Conservation (phyloP, 1,140 invertebrate species). For the Hypsibius dujardini region DNA sequence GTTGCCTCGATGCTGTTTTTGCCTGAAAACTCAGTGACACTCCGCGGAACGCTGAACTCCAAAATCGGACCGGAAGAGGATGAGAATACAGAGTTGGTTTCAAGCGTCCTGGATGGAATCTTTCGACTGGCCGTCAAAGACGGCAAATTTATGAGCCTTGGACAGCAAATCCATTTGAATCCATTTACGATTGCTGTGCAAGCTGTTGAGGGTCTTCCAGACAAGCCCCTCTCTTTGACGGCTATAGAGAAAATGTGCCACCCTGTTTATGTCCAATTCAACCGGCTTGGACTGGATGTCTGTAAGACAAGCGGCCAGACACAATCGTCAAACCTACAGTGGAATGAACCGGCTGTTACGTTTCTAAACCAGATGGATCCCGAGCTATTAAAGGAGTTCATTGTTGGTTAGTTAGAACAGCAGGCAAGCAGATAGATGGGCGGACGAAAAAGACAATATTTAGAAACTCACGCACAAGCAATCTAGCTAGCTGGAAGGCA, state of each 20-base stretch:
- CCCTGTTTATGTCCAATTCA: background rate
- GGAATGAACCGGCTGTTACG: slow-evolving; percentile 46
- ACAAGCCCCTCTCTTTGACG: background rate
- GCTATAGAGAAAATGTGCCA: background rate
- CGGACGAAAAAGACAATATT: background rate
- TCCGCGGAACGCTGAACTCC: background rate
- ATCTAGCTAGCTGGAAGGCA: background rate
- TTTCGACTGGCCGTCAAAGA: slow-evolving; percentile 4
- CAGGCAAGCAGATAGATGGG: no score
- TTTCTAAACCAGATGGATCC: no score
- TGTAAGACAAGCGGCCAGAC: background rate
- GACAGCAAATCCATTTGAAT: background rate
- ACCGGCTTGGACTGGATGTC: background rate
- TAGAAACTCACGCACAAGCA: background rate
- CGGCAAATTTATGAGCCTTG: background rate
- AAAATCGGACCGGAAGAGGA: background rate
- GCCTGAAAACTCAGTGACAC: background rate
- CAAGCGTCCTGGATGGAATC: background rate
- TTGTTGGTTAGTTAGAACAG: no score
- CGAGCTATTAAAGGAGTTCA: no score
- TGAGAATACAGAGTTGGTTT: background rate
- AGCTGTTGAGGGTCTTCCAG: background rate
- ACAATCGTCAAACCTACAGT: background rate
- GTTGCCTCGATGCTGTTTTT: background rate
- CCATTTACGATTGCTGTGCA: background rate